These are phyloP conservation scores for Corythaeola cristata DNA, from an alignment of 2,113 vertebrate species.

Conservation along the genomic window DNA sequence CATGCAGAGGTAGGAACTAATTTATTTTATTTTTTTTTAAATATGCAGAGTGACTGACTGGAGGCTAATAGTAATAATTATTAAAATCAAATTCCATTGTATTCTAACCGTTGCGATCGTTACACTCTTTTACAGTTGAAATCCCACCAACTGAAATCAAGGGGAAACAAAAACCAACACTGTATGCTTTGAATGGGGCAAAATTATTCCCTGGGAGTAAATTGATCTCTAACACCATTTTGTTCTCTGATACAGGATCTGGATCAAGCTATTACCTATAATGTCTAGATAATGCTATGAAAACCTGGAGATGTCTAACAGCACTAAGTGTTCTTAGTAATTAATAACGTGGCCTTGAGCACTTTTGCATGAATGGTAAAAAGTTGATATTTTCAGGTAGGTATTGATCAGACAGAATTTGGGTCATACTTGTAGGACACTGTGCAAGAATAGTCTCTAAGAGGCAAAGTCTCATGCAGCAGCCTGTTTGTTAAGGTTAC, in stretches of 20 bases:
- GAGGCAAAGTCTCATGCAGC: not conserved
- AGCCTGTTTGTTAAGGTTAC: not conserved
- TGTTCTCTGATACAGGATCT: not conserved
- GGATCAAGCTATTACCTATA: not conserved
- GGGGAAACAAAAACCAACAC: accelerated
- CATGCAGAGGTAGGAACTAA: not conserved
- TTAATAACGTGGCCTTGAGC: not conserved
- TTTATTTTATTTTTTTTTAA: not conserved
- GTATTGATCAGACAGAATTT: not conserved
- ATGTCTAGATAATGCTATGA: not conserved
- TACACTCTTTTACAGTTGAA: not conserved
- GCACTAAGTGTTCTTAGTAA: not conserved
- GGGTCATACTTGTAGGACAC: not conserved
- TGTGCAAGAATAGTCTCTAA: not conserved
- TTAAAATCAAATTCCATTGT: not conserved
- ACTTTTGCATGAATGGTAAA: not conserved
- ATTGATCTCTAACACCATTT: not conserved
- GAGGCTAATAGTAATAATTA: not conserved
- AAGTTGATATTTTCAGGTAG: not conserved
- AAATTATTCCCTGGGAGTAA: not conserved
- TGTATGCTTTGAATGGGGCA: not conserved
- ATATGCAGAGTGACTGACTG: not conserved
- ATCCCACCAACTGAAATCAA: not conserved
- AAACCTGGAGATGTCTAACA: not conserved
- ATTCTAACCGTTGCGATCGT: not conserved